phyloP scores from a whole-genome alignment of 2,113 vertebrate genomes.

The Etheostoma cragini region DNA sequence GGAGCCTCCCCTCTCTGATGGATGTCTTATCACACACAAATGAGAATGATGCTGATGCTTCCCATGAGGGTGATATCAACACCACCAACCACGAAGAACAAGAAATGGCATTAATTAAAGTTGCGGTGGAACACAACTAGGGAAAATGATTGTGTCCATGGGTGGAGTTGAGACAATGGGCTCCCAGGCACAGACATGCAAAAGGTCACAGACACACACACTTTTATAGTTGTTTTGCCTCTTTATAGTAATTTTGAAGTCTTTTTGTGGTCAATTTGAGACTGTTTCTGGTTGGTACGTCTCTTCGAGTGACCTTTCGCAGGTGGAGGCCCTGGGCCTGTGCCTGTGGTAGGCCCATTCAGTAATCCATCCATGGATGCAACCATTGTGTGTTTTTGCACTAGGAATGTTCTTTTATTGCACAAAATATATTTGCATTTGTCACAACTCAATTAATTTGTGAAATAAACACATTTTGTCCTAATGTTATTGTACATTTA shows the following conservation, averaged over 20 bases:
- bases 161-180: no score
- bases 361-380: no score
- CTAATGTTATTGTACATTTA: background rate
- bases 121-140: constrained; percentile 24
- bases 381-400: background rate
- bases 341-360: no score
- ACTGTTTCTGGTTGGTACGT: no score
- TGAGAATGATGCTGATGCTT: constrained; percentile 11
- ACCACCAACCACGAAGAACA: constrained; percentile 9
- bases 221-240: no score
- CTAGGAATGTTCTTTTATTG: background rate
- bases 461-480: background rate
- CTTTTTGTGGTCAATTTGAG: no score
- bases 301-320: no score
- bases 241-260: no score
- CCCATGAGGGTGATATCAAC: background rate
- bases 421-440: background rate
- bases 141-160: background rate
- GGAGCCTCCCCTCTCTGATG: constrained; percentile 63
- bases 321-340: no score
- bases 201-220: no score
- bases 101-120: constrained; percentile 18
- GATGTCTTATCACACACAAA: constrained; percentile 19
- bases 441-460: background rate
- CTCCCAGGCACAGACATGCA: no score